These are phyloP conservation scores for Notocelia uddmanniana DNA, from an alignment of 2,888 invertebrate species.

Conservation along the genomic window DNA sequence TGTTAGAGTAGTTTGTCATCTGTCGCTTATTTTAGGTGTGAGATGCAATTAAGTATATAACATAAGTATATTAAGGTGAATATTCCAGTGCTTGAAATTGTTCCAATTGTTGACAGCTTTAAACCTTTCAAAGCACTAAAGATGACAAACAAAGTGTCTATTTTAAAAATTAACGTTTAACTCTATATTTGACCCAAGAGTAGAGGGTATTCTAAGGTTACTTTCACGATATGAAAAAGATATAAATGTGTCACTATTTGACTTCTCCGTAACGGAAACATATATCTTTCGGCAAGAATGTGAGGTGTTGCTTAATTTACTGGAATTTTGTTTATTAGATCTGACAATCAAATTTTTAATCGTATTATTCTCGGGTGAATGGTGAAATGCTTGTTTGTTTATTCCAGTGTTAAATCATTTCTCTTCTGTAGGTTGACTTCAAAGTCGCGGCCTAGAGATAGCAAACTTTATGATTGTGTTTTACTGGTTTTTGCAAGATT, in stretches of 20 bases:
- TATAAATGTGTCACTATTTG: slow-evolving; percentile 29
- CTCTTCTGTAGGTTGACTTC: slow-evolving; percentile 10
- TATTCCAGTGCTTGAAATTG: neutral
- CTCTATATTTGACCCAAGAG: neutral
- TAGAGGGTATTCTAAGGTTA: neutral
- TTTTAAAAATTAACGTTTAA: neutral
- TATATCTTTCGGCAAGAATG: slow-evolving; percentile 40
- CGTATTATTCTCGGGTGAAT: slow-evolving; percentile 20
- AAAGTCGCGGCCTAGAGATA: slow-evolving; percentile 8
- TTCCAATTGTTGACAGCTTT: neutral
- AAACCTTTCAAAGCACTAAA: neutral
- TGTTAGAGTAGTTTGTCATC: neutral
- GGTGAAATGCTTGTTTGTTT: slow-evolving; percentile 29
- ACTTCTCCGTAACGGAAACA: slow-evolving; percentile 28
- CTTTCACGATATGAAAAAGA: slow-evolving; percentile 12
- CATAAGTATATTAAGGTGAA: neutral
- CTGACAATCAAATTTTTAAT: slow-evolving; percentile 43
- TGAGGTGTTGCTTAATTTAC: slow-evolving; percentile 34
- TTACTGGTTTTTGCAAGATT: slow-evolving; percentile 16
- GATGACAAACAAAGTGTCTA: neutral
- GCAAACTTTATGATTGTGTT: slow-evolving; percentile 14
- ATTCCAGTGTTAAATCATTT: slow-evolving; percentile 25
- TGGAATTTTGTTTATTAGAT: slow-evolving; percentile 36
- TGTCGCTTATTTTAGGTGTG: neutral
- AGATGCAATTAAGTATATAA: too few species aligned